Evolutionary conservation across 2,113 vertebrate species (phyloP).

Genomic region (Passerina amoena): DNA sequence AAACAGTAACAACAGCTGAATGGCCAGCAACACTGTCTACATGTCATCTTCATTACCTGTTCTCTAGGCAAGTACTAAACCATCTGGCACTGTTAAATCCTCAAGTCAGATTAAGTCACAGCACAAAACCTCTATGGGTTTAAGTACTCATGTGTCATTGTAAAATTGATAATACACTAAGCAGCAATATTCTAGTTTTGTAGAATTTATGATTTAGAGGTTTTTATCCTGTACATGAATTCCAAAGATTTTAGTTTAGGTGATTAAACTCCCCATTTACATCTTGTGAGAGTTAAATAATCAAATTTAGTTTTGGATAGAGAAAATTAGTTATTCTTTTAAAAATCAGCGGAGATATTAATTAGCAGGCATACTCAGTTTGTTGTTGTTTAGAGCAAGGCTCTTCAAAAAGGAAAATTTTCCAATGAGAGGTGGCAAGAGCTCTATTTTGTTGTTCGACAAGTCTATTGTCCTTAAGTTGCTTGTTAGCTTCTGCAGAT

Average conservation of each 20-base stretch:
- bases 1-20: not conserved
- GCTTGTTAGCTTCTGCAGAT: slow-evolving; percentile 86
- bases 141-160: not conserved
- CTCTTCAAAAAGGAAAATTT: slow-evolving; percentile 91
- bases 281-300: not conserved
- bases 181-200: not conserved
- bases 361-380: slow-evolving; percentile 81
- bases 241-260: not conserved
- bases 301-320: not conserved
- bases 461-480: slow-evolving; percentile 94
- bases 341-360: not conserved
- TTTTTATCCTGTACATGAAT: not conserved
- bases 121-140: not conserved
- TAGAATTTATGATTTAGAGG: not conserved
- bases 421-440: slow-evolving; percentile 82
- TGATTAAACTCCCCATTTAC: not conserved
- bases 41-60: not conserved
- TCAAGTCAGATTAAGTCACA: not conserved
- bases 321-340: not conserved
- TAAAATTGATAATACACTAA: not conserved
- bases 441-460: slow-evolving; percentile 92
- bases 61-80: not conserved
- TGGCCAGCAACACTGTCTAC: not conserved
- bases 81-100: not conserved
- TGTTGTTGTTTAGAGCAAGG: slow-evolving; percentile 89